Percentiles rank a stretch among this genome's conserved stretches.
Conservation (phyloP, 2,113 vertebrate genomes). For the Piprites chloris region DNA sequence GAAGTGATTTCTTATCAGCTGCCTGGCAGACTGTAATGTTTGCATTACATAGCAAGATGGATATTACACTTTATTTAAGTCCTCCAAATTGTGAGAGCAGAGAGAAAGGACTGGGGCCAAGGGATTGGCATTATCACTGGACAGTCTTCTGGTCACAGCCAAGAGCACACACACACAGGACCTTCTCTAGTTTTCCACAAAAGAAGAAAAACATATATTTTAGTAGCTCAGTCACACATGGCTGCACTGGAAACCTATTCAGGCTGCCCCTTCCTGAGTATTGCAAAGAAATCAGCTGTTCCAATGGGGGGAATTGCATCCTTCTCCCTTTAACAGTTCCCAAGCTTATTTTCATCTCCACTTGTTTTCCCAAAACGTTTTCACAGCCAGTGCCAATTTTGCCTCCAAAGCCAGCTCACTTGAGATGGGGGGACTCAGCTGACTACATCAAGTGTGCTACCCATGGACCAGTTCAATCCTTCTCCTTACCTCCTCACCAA, state of each 20-base stretch:
- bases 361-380: background rate
- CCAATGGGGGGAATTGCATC: background rate
- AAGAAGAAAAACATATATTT: background rate
- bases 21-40: background rate
- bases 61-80: background rate
- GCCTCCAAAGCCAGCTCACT: background rate
- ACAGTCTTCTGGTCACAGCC: background rate
- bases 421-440: background rate
- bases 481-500: background rate
- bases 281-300: background rate
- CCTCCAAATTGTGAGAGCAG: background rate
- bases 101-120: background rate
- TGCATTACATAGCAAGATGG: background rate
- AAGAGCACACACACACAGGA: fast-evolving
- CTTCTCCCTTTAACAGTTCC: background rate
- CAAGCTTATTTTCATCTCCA: background rate
- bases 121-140: background rate
- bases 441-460: too few relatives aligned
- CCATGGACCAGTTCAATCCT: background rate
- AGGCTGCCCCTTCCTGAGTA: background rate
- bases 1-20: slow-evolving; percentile 5
- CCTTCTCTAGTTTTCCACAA: background rate
- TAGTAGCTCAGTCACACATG: background rate
- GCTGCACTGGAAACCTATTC: background rate
- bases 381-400: background rate